Base-by-base conservation (phyloP, 37 sponge, comb jelly and placozoan species). In the Geodia barretti region DNA sequence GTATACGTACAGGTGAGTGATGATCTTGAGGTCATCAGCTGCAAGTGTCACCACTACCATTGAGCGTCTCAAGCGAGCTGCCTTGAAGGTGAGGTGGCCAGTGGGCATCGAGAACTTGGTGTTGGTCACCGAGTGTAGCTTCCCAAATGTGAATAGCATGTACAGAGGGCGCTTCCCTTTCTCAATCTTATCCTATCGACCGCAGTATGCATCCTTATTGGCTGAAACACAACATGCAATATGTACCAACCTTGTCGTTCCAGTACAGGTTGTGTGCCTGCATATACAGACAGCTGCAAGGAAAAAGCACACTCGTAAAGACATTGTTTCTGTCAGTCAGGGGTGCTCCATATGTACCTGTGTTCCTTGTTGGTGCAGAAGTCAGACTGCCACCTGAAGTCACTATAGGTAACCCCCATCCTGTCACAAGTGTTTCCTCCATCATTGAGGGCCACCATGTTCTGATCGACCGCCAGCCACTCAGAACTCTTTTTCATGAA, bases 101-200 rank as follows among this genome's bases (percentile, higher is more conserved):
- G 76, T 75, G 26, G 86, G 83, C 23, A 37, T 26, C 1, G 54
- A 58, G 14, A 47, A 47, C 28, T 34, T 79, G 31, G 70, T 72
- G 61, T 71, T 39, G 29, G 83, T 77, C 31, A 79, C 9, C n/a
- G 79, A 77, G 58, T 85, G 77, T 3, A 88, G 73, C 24, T 39
- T 35, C 7, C 93, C 93, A 89, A 79, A 88, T 74, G 81, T 88
- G 58, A 79, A 62, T 0, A 89, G 71, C 86, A 93, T 84, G 67
- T 82, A 89, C 8, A 33, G 54, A 17, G 54, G 29, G 35, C 89
- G 86, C 64, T 54, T 62, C 25, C 70, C 3, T 59, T 72, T 80
- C 64, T 84, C 73, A 40, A 7, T 39, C 60, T 80, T 64, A 1
- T 32, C 37, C 63, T 33, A n/a, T n/a, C n/a, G n/a, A n/a, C n/a